These are phyloP conservation scores for Paraplagusia blochii DNA, from an alignment of 2,113 vertebrate genomes.

Conservation along the genomic window DNA sequence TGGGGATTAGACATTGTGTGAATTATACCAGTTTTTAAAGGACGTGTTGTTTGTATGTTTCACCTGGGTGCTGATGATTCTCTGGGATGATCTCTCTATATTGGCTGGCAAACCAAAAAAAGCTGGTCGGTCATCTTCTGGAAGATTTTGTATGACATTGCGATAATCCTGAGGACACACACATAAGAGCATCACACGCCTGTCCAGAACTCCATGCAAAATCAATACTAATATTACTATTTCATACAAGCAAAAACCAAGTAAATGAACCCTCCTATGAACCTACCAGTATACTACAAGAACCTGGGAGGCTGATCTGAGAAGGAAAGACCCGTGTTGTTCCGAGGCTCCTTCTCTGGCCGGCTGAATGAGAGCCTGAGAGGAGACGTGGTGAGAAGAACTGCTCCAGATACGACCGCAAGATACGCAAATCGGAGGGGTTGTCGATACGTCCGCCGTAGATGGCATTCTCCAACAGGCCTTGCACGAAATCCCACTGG, in stretches of 20 bases:
- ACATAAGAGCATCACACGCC: slow-evolving; percentile 31
- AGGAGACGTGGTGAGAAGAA: slow-evolving; percentile 84
- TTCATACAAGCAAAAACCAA: too few relatives aligned
- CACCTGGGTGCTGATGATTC: slow-evolving; percentile 91
- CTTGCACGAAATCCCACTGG: slow-evolving; percentile 93
- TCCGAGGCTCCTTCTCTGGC: slow-evolving; percentile 74
- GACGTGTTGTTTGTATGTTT: slow-evolving; percentile 9
- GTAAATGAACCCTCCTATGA: slow-evolving; percentile 6
- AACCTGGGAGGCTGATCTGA: slow-evolving; percentile 83
- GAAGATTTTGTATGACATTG: slow-evolving; percentile 85
- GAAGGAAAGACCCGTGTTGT: slow-evolving; percentile 75
- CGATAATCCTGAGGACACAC: slow-evolving; percentile 85
- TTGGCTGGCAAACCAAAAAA: slow-evolving; percentile 97
- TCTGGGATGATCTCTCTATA: slow-evolving; percentile 90
- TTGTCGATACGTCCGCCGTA: slow-evolving; percentile 96
- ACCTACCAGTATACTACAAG: slow-evolving; percentile 88
- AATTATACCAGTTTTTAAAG: too few relatives aligned
- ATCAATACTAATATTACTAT: too few relatives aligned
- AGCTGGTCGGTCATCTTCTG: slow-evolving; percentile 91
- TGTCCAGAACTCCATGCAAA: too few relatives aligned
- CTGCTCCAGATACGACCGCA: slow-evolving; percentile 92
- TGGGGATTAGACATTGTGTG: too few relatives aligned
- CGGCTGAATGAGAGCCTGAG: slow-evolving; percentile 58
- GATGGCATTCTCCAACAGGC: slow-evolving; percentile 92
- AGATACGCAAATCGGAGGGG: slow-evolving; percentile 87